These are phyloP conservation scores for Stigmatopora argus DNA, from an alignment of 2,113 vertebrate genomes.

Conservation along the genomic window DNA sequence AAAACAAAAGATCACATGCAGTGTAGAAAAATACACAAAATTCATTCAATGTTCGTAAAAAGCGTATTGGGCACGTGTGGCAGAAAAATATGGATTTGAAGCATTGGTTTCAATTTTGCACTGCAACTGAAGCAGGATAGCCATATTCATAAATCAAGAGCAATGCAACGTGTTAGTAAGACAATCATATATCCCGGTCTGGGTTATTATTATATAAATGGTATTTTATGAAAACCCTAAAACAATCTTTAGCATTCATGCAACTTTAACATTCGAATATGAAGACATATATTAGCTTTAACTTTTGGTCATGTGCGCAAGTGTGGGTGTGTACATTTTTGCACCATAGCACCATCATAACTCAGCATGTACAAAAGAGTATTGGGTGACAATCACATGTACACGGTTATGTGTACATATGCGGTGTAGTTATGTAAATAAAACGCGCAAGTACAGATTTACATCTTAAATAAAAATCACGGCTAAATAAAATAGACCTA, in stretches of 20 bases:
- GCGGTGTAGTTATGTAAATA: background rate
- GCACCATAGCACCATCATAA: conserved; percentile 3
- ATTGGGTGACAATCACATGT: background rate
- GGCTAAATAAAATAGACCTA: background rate
- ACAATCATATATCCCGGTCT: conserved; percentile 2
- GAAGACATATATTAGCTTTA: background rate
- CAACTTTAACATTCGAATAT: background rate
- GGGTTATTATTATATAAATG: conserved; percentile 4
- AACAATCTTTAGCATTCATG: conserved; percentile 4
- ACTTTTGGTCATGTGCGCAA: background rate
- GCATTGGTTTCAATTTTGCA: conserved; percentile 30
- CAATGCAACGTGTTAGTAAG: conserved; percentile 17
- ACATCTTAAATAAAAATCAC: background rate
- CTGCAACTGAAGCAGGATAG: conserved; percentile 3
- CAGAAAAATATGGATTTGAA: conserved; percentile 11
- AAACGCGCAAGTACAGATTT: background rate
- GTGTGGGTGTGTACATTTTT: background rate
- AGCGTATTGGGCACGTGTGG: conserved; percentile 10
- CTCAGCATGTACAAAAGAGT: background rate
- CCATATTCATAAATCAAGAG: conserved; percentile 5
- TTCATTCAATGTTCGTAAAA: conserved; percentile 17
- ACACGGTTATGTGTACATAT: background rate
- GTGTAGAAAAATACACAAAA: conserved; percentile 43
- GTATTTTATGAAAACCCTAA: background rate
- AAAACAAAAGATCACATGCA: conserved; percentile 19